Evolutionary conservation across 2,888 invertebrate genomes (phyloP).

Genomic region (Bimastos eiseni): DNA sequence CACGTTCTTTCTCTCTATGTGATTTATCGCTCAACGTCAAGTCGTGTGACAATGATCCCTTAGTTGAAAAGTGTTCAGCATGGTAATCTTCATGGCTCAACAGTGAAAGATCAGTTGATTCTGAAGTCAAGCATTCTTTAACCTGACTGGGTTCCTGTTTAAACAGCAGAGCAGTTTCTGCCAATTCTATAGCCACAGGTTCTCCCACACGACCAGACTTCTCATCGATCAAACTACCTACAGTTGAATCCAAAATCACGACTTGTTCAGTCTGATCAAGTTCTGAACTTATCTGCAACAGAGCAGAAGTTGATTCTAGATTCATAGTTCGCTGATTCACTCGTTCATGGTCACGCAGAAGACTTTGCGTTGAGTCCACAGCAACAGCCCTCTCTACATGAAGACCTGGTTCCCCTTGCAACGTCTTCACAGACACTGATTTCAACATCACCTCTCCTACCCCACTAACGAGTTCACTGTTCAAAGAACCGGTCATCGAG

Average conservation of each 20-base stretch:
- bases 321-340: not conserved
- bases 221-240: not conserved
- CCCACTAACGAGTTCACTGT: not conserved
- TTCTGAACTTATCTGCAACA: not conserved
- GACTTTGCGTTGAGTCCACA: not conserved
- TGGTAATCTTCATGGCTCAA: not conserved
- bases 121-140: not conserved
- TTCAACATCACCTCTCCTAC: not conserved
- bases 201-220: not conserved
- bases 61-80: not conserved
- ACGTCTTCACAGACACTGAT: not conserved
- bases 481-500: not conserved
- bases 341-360: not conserved
- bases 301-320: not conserved
- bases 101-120: not conserved
- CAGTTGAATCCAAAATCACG: not conserved
- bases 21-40: not conserved
- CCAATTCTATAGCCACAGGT: not conserved
- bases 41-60: not conserved
- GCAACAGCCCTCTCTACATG: not conserved
- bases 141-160: not conserved
- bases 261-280: not conserved
- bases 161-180: not conserved
- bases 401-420: not conserved
- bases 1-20: not conserved